Base-by-base conservation (phyloP, 1,140 invertebrate species). In the Caerostris darwini region DNA sequence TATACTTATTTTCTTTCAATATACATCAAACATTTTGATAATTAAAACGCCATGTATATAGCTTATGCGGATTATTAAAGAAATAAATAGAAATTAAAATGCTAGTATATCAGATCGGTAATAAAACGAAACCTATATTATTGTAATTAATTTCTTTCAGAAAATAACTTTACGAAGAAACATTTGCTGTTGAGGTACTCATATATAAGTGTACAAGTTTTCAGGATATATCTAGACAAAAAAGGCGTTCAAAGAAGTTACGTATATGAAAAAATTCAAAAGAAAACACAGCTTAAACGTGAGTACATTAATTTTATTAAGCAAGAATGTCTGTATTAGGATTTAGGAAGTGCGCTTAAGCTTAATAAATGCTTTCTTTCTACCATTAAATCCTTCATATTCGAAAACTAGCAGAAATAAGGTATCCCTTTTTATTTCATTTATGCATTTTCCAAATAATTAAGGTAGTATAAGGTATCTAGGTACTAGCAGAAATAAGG, bases 161-260 rank as follows among this genome's bases (percentile, higher is more conserved):
- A 77, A 77, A 77, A 77, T 77, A 77, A 50, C 71, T 50, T 77
- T 50, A 50, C 71, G 71, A 77, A 50, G 71, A 77, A 77, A 77
- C 71, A 12, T 77, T 77, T 77, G 71, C 71, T 77, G 71, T 77
- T 77, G 71, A 77, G 71, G 71, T 77, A 53, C 71, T 77, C 71
- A 4, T 50, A 77, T 77, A 77, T 77, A 77, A 77, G 61, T 64
- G 61, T 77, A 77, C 71, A 77, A 77, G 71, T 77, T 77, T 77
- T 77, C 10, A 77, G 71, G 71, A 77, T 77, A 77, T 77, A 69
- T 69, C 67, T 77, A 77, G 71, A 77, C 71, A 77, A 77, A 77
- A 77, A 77, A 77, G 71, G 71, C 50, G 53, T 77, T 77, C 19
- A 12, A 50, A 77, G 71, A 77, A 77, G 71, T 77, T 7, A 50